phyloP scores from a whole-genome alignment of 2,113 vertebrate genomes.

The Nipponia nippon region DNA sequence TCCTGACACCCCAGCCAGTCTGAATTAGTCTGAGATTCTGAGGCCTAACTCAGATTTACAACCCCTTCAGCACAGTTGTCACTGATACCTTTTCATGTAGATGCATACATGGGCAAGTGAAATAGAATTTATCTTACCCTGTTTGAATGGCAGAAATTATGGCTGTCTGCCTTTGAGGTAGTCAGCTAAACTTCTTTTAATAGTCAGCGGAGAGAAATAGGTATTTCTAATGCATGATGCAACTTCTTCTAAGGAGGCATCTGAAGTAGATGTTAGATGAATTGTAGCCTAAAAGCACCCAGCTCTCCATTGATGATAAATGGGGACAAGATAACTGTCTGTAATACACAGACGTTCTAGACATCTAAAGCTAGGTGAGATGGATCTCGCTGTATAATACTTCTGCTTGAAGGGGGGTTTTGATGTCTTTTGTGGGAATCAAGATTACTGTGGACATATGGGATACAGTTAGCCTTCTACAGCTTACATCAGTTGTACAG shows the following conservation, averaged over 20 bases:
- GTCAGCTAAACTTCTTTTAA: not conserved
- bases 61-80: not conserved
- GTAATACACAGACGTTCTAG: not conserved
- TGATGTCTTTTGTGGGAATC: not conserved
- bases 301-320: not conserved
- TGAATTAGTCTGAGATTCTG: not conserved
- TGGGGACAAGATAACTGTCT: not conserved
- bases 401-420: not conserved
- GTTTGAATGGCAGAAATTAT: not conserved
- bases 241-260: not conserved
- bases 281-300: not conserved
- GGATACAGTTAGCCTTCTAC: not conserved
- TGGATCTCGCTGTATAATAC: not conserved
- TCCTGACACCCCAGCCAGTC: not conserved
- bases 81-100: not conserved
- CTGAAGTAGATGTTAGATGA: not conserved
- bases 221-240: not conserved
- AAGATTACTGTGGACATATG: not conserved
- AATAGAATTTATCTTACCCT: not conserved
- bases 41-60: not conserved
- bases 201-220: not conserved
- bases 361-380: not conserved
- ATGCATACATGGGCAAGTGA: not conserved
- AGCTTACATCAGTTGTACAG: not conserved
- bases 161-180: not conserved